Conservation (phyloP, 2,113 vertebrate genomes). For the Malurus elegans region DNA sequence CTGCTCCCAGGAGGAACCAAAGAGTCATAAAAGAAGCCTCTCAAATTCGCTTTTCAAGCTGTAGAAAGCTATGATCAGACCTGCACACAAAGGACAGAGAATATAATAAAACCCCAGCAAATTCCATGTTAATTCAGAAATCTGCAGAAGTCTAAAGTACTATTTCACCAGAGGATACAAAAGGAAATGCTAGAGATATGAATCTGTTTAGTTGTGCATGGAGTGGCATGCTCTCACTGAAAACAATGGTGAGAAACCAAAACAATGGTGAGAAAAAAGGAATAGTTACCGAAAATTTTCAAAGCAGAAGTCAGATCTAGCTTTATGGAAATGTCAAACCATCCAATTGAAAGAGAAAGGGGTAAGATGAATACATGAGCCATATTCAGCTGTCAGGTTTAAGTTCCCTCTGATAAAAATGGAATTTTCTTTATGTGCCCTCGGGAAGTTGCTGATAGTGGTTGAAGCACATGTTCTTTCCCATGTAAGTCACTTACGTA, state of each 20-base stretch:
- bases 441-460: neutral
- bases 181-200: neutral
- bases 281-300: neutral
- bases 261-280: neutral
- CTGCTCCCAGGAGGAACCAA: neutral
- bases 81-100: fast-evolving
- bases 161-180: neutral
- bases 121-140: neutral
- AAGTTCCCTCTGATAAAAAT: neutral
- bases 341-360: neutral
- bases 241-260: neutral
- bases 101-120: neutral
- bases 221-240: neutral
- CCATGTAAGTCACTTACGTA: neutral
- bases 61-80: neutral
- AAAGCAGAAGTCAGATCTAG: neutral
- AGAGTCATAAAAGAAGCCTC: neutral
- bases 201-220: neutral
- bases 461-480: neutral
- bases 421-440: neutral
- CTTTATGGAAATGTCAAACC: neutral
- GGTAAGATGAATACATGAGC: neutral
- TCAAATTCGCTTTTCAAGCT: neutral
- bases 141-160: neutral
- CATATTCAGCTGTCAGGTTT: neutral